Evolutionary conservation across 2,888 invertebrate species (phyloP).

Genomic region (Apoda limacodes): DNA sequence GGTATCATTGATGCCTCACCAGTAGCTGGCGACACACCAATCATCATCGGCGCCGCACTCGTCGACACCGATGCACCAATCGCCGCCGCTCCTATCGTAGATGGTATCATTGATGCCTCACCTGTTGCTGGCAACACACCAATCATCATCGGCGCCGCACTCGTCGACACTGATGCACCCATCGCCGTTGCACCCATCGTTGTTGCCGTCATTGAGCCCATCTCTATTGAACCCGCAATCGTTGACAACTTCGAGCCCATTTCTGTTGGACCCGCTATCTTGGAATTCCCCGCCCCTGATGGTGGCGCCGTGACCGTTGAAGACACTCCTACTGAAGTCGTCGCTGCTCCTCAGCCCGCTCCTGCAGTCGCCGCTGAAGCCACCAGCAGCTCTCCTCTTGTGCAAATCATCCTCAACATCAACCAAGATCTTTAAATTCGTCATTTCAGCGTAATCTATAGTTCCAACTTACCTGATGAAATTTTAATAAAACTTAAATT

Average conservation of each 20-base stretch:
- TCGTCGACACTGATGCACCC: constrained; percentile 15
- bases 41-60: constrained; percentile 23
- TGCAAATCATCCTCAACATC: constrained; percentile 33
- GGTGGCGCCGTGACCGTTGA: background rate
- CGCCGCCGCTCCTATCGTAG: constrained; percentile 13
- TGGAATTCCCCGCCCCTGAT: constrained; percentile 5
- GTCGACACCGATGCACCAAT: constrained; percentile 21
- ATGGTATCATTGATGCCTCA: no score
- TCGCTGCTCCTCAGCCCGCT: constrained; percentile 13
- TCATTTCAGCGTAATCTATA: no score
- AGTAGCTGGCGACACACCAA: constrained; percentile 11
- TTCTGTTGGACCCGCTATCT: constrained; percentile 4
- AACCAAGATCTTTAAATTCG: no score
- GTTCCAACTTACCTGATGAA: no score
- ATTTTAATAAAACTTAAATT: no score
- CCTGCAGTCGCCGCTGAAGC: constrained; percentile 11
- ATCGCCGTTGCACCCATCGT: constrained; percentile 3
- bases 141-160: no score
- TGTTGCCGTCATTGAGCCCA: background rate
- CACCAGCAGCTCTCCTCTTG: constrained; percentile 22
- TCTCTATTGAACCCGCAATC: constrained; percentile 6
- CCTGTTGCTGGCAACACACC: no score
- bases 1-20: constrained; percentile 18
- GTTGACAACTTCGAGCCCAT: constrained; percentile 7
- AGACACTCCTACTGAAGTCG: constrained; percentile 1